Conservation (phyloP, 2,113 vertebrate genomes). For the Gila orcuttii region DNA sequence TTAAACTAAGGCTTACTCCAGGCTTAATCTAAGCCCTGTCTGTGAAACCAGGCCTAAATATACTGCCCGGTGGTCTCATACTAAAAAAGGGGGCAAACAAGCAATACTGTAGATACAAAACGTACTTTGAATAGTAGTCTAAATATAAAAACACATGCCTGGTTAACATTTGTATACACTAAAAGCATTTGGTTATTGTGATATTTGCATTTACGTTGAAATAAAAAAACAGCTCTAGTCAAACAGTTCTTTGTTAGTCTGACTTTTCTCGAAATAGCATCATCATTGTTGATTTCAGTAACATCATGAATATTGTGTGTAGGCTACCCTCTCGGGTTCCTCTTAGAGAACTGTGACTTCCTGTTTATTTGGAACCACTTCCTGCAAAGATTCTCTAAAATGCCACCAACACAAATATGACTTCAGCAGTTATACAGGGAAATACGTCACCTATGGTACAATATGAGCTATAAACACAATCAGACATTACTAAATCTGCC, state of each 20-base stretch:
- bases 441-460: neutral
- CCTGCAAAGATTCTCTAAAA: conserved; percentile 18
- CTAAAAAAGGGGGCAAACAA: neutral
- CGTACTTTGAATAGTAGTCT: conserved; percentile 7
- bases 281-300: conserved; percentile 9
- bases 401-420: neutral
- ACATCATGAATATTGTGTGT: neutral
- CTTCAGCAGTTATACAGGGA: neutral
- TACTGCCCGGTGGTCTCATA: neutral
- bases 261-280: neutral
- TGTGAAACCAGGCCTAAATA: neutral
- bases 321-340: conserved; percentile 48
- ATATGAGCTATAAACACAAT: neutral
- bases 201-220: neutral
- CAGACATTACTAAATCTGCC: neutral
- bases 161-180: neutral
- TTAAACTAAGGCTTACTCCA: too few species aligned
- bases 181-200: neutral
- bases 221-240: neutral
- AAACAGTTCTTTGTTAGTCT: neutral
- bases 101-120: neutral
- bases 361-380: conserved; percentile 60
- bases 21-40: too few species aligned
- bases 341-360: conserved; percentile 55
- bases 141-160: conserved; percentile 7